Conservation (phyloP, 2,797 vertebrate species). For the Naso thynnoides region DNA sequence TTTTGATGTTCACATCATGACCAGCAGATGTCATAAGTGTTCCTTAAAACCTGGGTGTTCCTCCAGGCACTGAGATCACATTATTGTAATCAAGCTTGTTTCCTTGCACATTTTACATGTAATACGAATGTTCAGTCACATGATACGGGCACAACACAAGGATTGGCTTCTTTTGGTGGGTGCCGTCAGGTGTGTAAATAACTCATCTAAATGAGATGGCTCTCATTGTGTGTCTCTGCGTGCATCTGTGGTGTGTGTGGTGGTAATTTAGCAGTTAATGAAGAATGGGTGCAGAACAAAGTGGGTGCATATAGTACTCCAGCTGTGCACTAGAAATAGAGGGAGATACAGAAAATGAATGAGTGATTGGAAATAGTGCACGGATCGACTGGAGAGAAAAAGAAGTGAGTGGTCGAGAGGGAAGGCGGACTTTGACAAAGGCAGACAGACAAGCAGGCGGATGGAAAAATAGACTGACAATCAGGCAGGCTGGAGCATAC, state of each 20-base stretch:
- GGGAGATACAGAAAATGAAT: constrained; percentile 57
- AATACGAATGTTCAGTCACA: constrained; percentile 49
- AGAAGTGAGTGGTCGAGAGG: constrained; percentile 22
- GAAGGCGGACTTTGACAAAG: constrained; percentile 35
- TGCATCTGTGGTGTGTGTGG: not conserved
- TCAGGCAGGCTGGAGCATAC: constrained; percentile 55
- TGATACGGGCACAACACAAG: constrained; percentile 12
- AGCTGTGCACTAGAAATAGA: constrained; percentile 56
- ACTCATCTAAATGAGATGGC: constrained; percentile 34
- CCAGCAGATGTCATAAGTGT: constrained; percentile 85
- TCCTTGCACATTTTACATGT: constrained; percentile 55
- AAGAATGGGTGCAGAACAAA: constrained; percentile 54
- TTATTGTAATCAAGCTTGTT: constrained; percentile 52
- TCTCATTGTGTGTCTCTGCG: constrained; percentile 3
- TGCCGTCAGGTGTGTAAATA: constrained; percentile 38
- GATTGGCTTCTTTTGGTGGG: constrained; percentile 1
- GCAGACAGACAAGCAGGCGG: constrained; percentile 47
- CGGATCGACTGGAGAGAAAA: constrained; percentile 27
- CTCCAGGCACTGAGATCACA: constrained; percentile 44
- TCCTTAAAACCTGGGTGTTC: constrained; percentile 68
- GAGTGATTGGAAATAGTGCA: constrained; percentile 36
- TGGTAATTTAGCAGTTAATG: constrained; percentile 44
- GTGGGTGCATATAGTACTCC: constrained; percentile 40
- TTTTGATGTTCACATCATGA: constrained; percentile 30
- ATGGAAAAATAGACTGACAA: constrained; percentile 56